Conservation (phyloP, 2,113 vertebrate species). For the Phoenicopterus ruber region DNA sequence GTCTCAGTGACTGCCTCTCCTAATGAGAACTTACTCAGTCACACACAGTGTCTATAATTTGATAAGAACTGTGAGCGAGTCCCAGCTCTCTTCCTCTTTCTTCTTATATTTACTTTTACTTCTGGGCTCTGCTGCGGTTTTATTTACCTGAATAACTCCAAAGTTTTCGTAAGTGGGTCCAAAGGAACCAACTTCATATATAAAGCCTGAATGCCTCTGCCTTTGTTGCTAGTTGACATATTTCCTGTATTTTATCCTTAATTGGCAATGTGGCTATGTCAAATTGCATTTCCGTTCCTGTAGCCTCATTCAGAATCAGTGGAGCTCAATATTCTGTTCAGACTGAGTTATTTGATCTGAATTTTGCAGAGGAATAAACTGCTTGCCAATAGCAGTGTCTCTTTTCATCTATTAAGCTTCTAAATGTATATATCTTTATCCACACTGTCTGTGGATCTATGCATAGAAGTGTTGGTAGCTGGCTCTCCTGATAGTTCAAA, state of each 20-base stretch:
- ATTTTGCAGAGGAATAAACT: conserved; percentile 51
- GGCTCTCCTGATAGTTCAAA: neutral
- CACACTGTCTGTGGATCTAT: neutral
- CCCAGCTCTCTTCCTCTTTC: neutral
- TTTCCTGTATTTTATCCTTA: conserved; percentile 46
- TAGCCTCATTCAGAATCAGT: neutral
- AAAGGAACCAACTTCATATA: conserved; percentile 30
- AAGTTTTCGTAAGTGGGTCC: conserved; percentile 39
- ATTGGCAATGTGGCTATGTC: conserved; percentile 45
- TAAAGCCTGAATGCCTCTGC: neutral
- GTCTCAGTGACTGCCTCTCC: neutral
- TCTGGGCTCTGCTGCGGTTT: neutral
- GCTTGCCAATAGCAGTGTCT: conserved; percentile 17
- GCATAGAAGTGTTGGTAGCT: neutral
- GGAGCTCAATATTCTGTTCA: conserved; percentile 22
- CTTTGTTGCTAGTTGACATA: conserved; percentile 35
- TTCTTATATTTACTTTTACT: conserved; percentile 4
- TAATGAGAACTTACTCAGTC: conserved; percentile 8
- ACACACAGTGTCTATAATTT: neutral
- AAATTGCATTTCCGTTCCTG: conserved; percentile 25
- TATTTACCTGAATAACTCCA: conserved; percentile 36
- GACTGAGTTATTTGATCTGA: conserved; percentile 44
- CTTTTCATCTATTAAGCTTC: conserved; percentile 2
- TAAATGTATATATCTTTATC: neutral
- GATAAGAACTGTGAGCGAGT: neutral